These are phyloP conservation scores for Aphidius colemani DNA, from an alignment of 2,888 invertebrate genomes.

Conservation along the genomic window DNA sequence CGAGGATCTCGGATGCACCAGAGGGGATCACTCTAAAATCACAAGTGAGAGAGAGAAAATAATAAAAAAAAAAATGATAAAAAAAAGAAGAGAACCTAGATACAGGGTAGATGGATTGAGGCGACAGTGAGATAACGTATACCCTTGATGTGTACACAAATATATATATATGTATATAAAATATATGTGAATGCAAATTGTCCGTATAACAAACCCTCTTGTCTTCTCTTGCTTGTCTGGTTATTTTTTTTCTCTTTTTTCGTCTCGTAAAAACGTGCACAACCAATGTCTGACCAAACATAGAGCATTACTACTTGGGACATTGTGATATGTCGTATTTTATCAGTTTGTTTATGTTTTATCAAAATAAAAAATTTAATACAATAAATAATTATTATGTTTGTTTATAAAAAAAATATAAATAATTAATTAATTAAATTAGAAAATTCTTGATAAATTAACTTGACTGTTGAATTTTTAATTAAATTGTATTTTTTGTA, in stretches of 20 bases:
- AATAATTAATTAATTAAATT: no score
- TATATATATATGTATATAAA: no score
- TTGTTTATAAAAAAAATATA: no score
- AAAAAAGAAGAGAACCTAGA: not conserved
- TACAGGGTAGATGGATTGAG: constrained; percentile 13
- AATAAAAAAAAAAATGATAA: not conserved
- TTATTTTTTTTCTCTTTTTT: constrained; percentile 3
- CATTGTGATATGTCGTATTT: constrained; percentile 6
- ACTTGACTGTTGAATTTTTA: no score
- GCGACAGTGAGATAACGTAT: constrained; percentile 22
- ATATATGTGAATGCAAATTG: constrained; percentile 24
- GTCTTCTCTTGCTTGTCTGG: constrained; percentile 16
- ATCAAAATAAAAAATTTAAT: no score
- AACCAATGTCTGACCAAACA: not conserved
- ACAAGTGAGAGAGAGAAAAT: constrained; percentile 12
- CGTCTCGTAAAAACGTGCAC: constrained; percentile 1
- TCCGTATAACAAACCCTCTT: constrained; percentile 16
- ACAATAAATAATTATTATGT: no score
- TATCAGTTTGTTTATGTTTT: constrained; percentile 4
- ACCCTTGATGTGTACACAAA: not conserved
- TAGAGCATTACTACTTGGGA: constrained; percentile 6
- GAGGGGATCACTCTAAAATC: constrained; percentile 11
- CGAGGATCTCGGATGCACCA: constrained; percentile 7
- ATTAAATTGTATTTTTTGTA: no score
- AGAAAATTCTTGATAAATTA: no score